These are phyloP conservation scores for Pocillopora damicornis DNA, from an alignment of 64 coral and sea anemone species.

Conservation along the genomic window DNA sequence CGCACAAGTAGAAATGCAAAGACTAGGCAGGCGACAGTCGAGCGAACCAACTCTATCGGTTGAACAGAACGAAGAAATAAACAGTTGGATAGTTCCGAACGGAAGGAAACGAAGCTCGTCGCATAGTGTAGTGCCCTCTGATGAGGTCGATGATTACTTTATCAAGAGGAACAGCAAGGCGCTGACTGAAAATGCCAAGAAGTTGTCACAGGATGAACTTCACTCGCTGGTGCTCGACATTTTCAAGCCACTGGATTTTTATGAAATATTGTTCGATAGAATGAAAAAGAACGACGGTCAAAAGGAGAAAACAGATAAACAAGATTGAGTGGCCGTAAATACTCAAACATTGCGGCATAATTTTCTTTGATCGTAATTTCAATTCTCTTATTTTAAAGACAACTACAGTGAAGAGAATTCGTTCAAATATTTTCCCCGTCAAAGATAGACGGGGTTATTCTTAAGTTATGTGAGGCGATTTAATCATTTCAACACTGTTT, in stretches of 20 bases:
- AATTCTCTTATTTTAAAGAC: background rate
- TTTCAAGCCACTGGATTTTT: slow-evolving; percentile 17
- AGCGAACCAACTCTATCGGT: background rate
- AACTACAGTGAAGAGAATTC: background rate
- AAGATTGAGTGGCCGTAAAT: background rate
- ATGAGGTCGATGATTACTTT: background rate
- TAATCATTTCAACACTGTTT: too few relatives aligned
- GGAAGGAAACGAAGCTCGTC: background rate
- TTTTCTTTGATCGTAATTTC: background rate
- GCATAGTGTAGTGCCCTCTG: background rate
- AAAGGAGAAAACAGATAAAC: background rate
- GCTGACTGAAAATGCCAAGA: background rate
- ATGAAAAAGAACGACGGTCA: background rate
- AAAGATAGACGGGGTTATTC: too few relatives aligned
- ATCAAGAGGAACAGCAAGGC: background rate
- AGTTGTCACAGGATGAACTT: background rate
- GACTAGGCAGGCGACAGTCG: background rate
- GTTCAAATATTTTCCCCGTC: too few relatives aligned
- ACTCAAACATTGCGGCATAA: background rate
- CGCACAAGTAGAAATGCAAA: background rate
- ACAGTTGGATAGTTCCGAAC: background rate
- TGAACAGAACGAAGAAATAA: background rate
- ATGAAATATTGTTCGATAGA: slow-evolving; percentile 10
- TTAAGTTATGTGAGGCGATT: too few relatives aligned
- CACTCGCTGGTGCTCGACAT: background rate